These are phyloP conservation scores for Mormyrus lacerda DNA, from an alignment of 2,113 vertebrate genomes.

Conservation along the genomic window DNA sequence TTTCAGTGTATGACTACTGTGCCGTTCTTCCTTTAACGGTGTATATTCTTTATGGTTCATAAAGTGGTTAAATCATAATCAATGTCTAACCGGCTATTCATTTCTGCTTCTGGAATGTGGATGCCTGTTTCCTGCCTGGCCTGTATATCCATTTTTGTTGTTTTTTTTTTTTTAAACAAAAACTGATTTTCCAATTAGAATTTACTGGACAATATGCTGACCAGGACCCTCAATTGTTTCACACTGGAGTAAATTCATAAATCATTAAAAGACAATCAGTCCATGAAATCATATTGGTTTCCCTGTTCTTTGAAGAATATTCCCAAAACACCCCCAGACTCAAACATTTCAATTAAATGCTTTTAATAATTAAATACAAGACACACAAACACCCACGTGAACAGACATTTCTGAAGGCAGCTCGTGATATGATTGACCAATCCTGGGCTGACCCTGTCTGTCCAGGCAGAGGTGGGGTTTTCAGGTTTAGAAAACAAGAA, in stretches of 20 bases:
- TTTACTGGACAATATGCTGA: not conserved
- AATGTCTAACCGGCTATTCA: not conserved
- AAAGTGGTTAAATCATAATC: too few relatives aligned
- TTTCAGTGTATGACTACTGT: not conserved
- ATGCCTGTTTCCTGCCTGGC: not conserved
- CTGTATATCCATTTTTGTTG: not conserved
- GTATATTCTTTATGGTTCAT: not conserved
- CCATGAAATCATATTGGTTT: not conserved
- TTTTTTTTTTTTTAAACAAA: not conserved
- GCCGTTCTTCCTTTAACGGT: not conserved
- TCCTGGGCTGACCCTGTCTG: not conserved
- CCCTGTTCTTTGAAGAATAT: constrained; percentile 56
- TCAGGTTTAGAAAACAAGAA: not conserved
- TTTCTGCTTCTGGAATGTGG: not conserved
- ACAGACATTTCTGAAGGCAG: not conserved
- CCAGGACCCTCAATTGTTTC: not conserved
- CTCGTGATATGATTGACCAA: not conserved
- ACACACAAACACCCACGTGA: not conserved
- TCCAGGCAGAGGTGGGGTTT: not conserved
- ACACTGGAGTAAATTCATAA: not conserved
- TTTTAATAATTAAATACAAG: constrained; percentile 1
- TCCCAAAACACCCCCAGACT: not conserved
- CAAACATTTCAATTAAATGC: not conserved
- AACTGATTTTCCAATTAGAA: not conserved
- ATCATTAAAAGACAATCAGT: not conserved